Conservation (phyloP, 2,113 vertebrate species). For the Python bivittatus region DNA sequence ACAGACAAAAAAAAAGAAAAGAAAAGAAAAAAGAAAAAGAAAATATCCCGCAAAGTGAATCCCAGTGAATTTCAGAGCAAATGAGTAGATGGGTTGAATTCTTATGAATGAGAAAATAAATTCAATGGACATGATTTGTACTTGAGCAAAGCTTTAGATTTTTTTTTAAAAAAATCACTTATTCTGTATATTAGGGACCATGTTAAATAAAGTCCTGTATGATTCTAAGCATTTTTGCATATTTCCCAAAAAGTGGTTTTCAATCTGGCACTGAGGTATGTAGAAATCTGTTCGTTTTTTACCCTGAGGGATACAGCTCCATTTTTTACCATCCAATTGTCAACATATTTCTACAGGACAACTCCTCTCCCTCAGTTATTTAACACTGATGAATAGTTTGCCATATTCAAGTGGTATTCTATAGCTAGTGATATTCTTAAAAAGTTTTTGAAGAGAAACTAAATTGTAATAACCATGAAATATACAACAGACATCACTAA, state of each 20-base stretch:
- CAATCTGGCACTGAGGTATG: neutral
- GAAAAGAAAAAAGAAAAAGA: neutral
- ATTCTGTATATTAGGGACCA: neutral
- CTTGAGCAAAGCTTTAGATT: neutral
- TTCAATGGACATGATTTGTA: neutral
- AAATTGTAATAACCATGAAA: neutral
- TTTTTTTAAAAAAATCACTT: neutral
- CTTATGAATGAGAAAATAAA: neutral
- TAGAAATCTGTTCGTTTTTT: neutral
- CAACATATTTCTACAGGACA: neutral
- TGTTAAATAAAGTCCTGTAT: neutral
- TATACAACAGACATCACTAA: neutral
- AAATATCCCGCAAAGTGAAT: neutral
- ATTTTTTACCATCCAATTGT: neutral
- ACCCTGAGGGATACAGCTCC: neutral
- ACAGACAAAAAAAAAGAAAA: neutral
- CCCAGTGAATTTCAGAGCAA: neutral
- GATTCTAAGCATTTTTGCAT: constrained; percentile 24
- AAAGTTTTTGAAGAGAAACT: neutral
- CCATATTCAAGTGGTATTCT: neutral
- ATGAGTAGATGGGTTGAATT: neutral
- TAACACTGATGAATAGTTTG: neutral
- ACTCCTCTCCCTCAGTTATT: neutral
- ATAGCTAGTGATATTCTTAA: constrained; percentile 16
- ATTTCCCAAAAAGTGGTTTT: neutral